Evolutionary conservation across 1,140 invertebrate genomes (phyloP), one percentile per base, ranked within the genome.

Genomic region (Augochlora pura): DNA sequence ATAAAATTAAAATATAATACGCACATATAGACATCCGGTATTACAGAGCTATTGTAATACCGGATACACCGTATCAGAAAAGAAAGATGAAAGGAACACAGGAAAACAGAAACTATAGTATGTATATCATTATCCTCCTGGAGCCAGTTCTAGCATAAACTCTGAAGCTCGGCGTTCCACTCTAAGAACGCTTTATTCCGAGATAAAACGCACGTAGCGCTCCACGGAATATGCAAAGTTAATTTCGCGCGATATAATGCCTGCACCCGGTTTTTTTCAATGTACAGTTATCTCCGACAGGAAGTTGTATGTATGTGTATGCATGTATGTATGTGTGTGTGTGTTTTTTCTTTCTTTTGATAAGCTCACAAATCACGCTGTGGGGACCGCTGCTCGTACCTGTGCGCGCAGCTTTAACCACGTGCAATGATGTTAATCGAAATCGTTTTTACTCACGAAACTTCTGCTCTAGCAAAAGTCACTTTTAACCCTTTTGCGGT

Each of bases 231-330:
- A 62, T 65, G 64, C 52, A 65, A 54, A 12, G 38, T 71, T 23
- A 52, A 52, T 52, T 52, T 18, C 18, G 3, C 46, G 4, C 16
- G 16, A 52, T 52, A 16, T 18, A 52, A 46, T 18, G 21, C 49
- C 5, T 12, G 4, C 49, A 16, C 16, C 14, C 16, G 62, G 46
- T 38, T 14, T 67, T 59, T 59, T 66, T 67, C 64, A n/a, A 46
- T 76, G 54, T 68, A 76, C 74, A 76, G 64, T 76, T 76, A 76
- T 68, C 65, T 38, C 65, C 46, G 74, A 60, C 64, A 68, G 32
- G 54, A 59, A 49, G 9, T 32, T n/a, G 8, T n/a, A n/a, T n/a
- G n/a, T n/a, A n/a, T n/a, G n/a, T n/a, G n/a, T n/a, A n/a, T n/a
- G n/a, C n/a, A n/a, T n/a, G n/a, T n/a, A n/a, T n/a, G n/a, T n/a